These are phyloP conservation scores for Heliothis peltigera DNA, from an alignment of 2,888 invertebrate species.

Conservation along the genomic window DNA sequence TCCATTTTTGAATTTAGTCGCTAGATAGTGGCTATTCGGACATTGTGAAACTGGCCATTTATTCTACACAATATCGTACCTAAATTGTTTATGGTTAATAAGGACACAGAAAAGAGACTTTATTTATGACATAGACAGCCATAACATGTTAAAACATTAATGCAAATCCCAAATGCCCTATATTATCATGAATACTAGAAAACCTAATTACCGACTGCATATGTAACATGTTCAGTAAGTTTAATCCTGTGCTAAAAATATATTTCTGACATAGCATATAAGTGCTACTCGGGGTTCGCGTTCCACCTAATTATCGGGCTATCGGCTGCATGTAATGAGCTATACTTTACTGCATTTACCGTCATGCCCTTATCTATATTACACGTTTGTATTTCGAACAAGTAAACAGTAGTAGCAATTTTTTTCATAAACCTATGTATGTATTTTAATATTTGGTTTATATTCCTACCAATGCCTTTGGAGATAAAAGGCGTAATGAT, in stretches of 20 bases:
- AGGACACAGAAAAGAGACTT: too few relatives aligned
- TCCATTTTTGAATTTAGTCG: too few relatives aligned
- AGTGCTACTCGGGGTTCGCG: conserved; percentile 61
- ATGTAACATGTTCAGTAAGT: conserved; percentile 6
- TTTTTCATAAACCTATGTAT: not conserved
- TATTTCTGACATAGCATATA: conserved; percentile 45
- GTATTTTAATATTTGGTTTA: not conserved
- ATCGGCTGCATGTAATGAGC: conserved; percentile 79
- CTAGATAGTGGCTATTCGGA: too few relatives aligned
- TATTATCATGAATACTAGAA: not conserved
- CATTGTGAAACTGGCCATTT: too few relatives aligned
- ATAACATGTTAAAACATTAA: too few relatives aligned
- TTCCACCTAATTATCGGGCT: conserved; percentile 77
- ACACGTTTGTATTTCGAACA: conserved; percentile 32
- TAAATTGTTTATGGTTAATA: not conserved
- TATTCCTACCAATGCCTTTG: not conserved
- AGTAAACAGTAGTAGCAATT: not conserved
- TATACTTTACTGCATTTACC: conserved; percentile 72
- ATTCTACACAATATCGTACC: too few relatives aligned
- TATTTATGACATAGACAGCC: too few relatives aligned
- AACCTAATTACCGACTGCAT: not conserved
- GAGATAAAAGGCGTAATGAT: not conserved
- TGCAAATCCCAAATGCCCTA: not conserved
- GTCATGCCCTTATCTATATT: conserved; percentile 74
- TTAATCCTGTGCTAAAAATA: conserved; percentile 21